phyloP scores from a whole-genome alignment of 2,113 vertebrate genomes.

The Heterotilapia buettikoferi region DNA sequence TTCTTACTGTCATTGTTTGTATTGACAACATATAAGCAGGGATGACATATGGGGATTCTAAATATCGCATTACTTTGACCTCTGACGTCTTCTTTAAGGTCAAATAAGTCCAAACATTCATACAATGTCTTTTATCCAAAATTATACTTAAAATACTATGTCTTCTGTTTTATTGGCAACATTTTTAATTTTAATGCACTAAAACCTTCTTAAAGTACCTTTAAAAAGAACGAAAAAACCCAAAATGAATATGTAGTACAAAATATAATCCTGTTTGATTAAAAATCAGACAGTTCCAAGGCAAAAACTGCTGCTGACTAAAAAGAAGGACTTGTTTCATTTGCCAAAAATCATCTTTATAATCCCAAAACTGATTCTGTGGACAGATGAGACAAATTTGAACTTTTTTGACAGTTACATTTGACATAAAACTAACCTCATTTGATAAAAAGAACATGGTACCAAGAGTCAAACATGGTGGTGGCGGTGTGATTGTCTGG shows the following conservation, averaged over 20 bases:
- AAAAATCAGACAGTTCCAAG: accelerated
- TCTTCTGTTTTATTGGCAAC: background rate
- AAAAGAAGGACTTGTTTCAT: background rate
- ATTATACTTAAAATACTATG: accelerated
- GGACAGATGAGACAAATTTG: background rate
- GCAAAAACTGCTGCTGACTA: background rate
- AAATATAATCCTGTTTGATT: background rate
- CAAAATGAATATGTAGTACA: background rate
- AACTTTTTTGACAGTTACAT: background rate
- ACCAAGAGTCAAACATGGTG: background rate
- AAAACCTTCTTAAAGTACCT: background rate
- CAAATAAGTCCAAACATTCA: background rate
- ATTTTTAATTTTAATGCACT: background rate
- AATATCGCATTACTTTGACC: background rate
- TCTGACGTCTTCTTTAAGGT: accelerated
- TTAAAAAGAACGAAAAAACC: background rate
- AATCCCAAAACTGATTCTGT: background rate
- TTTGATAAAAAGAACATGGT: background rate
- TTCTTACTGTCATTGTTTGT: background rate
- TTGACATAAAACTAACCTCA: background rate
- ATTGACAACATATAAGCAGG: background rate
- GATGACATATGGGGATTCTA: background rate
- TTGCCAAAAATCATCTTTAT: background rate
- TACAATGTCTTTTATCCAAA: accelerated
- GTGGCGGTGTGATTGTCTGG: accelerated